These are phyloP conservation scores for Idaea dimidiata DNA, from an alignment of 2,888 invertebrate genomes.

Conservation along the genomic window DNA sequence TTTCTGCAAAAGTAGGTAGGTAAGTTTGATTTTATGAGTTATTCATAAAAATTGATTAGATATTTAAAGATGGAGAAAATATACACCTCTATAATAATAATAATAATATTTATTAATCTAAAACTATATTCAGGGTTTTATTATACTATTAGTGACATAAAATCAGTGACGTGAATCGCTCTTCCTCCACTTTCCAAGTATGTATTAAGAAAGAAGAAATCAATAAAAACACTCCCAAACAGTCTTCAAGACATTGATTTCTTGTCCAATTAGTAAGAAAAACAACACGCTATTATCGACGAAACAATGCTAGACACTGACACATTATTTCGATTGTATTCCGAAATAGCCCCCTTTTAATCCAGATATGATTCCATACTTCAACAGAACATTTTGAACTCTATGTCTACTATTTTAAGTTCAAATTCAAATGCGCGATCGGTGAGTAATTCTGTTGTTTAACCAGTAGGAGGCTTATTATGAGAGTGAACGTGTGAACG, in stretches of 20 bases:
- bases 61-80: too few species aligned
- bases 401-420: neutral
- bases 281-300: slow-evolving; percentile 61
- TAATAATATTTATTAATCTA: too few species aligned
- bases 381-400: neutral
- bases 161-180: too few species aligned
- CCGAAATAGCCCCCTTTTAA: slow-evolving; percentile 25
- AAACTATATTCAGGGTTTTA: too few species aligned
- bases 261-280: slow-evolving; percentile 75
- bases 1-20: too few species aligned
- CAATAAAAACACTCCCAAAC: slow-evolving; percentile 10
- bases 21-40: too few species aligned
- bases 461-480: slow-evolving; percentile 58
- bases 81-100: too few species aligned
- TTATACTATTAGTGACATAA: too few species aligned
- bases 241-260: slow-evolving; percentile 50
- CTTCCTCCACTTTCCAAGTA: neutral
- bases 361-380: slow-evolving; percentile 18
- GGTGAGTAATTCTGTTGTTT: neutral
- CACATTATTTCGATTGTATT: slow-evolving; percentile 61
- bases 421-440: slow-evolving; percentile 11
- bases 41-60: too few species aligned
- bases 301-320: slow-evolving; percentile 60
- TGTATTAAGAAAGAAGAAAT: slow-evolving; percentile 32
- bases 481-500: slow-evolving; percentile 43